These are phyloP conservation scores for Monopterus albus DNA, from an alignment of 2,113 vertebrate species.

Conservation along the genomic window DNA sequence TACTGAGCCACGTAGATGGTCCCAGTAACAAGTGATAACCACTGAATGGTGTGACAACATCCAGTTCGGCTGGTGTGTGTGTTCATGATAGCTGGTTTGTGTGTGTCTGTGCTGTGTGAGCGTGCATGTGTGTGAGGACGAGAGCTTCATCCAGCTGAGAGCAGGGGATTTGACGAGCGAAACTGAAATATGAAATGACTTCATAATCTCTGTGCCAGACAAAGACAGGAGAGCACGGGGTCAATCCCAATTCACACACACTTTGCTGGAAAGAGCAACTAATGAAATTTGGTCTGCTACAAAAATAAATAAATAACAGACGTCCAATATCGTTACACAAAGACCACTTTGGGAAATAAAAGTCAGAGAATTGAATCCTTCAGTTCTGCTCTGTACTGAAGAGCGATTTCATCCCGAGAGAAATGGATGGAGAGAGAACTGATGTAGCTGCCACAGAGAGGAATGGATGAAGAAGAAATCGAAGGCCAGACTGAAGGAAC, in stretches of 20 bases:
- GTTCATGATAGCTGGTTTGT: too few relatives aligned
- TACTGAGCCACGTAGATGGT: too few relatives aligned
- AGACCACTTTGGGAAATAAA: slow-evolving; percentile 67
- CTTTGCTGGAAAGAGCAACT: slow-evolving; percentile 24
- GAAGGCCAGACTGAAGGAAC: background rate
- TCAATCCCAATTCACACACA: slow-evolving; percentile 54
- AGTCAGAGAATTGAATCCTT: slow-evolving; percentile 43
- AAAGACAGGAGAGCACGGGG: slow-evolving; percentile 41
- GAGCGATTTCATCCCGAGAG: background rate
- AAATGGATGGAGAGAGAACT: background rate
- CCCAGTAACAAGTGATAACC: too few relatives aligned
- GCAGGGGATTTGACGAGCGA: slow-evolving; percentile 65
- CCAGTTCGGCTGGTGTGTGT: too few relatives aligned
- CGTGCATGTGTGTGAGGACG: background rate
- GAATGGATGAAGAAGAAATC: background rate
- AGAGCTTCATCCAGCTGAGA: slow-evolving; percentile 48
- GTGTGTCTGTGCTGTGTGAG: slow-evolving; percentile 13
- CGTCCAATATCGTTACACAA: slow-evolving; percentile 29
- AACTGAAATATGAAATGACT: slow-evolving; percentile 71
- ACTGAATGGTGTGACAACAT: too few relatives aligned
- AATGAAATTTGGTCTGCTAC: slow-evolving; percentile 52
- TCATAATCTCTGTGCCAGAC: slow-evolving; percentile 69
- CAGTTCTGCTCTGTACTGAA: slow-evolving; percentile 10
- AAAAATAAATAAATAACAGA: slow-evolving; percentile 13
- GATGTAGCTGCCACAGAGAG: background rate